phyloP scores from a whole-genome alignment of 2,888 invertebrate genomes.

The Leptopilina myrica region DNA sequence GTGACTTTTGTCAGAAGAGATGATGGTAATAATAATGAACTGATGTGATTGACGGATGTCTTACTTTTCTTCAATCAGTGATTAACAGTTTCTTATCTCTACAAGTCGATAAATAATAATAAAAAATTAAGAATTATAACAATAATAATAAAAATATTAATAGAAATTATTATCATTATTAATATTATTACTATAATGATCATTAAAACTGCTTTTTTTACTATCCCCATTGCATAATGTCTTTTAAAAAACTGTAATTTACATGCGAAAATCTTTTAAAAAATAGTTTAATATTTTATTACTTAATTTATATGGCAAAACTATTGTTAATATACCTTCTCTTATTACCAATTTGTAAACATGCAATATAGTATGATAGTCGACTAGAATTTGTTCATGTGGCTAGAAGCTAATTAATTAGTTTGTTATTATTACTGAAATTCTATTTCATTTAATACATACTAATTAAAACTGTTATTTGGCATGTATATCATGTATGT shows the following conservation, averaged over 20 bases:
- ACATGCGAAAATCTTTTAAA: too few species aligned
- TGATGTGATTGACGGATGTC: constrained; percentile 5
- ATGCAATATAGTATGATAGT: not conserved
- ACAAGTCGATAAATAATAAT: not conserved
- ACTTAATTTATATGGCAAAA: not conserved
- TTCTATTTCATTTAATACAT: too few species aligned
- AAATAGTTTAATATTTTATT: not conserved
- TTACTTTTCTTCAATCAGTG: constrained; percentile 7
- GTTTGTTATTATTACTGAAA: not conserved
- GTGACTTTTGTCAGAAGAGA: constrained; percentile 3
- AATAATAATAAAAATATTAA: too few species aligned
- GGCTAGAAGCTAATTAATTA: not conserved
- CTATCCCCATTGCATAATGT: too few species aligned
- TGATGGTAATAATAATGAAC: not conserved
- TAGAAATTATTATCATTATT: too few species aligned
- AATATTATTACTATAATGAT: too few species aligned
- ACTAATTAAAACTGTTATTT: too few species aligned
- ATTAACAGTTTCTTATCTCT: not conserved
- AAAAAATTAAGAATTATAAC: too few species aligned
- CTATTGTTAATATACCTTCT: not conserved
- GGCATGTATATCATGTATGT: not conserved
- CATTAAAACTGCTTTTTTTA: too few species aligned
- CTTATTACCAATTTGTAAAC: not conserved
- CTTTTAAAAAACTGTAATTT: too few species aligned
- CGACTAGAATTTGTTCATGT: not conserved